Evolutionary conservation across 35 echinoderm and acorn worm genomes (phyloP).

Genomic region (Anneissia japonica): DNA sequence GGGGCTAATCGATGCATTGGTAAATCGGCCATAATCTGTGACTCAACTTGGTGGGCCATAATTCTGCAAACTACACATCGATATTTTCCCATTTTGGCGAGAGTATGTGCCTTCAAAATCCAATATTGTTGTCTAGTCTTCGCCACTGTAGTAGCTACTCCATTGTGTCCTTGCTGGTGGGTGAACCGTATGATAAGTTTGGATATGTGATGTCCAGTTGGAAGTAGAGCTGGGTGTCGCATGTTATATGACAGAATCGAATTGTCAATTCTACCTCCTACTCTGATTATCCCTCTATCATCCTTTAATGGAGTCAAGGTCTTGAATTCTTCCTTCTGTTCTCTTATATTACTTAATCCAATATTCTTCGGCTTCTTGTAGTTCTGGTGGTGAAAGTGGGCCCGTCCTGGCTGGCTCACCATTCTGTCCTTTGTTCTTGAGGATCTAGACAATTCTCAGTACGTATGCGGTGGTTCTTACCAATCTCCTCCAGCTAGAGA

Average conservation of each 20-base stretch:
- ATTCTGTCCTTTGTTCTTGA: conserved; percentile 20
- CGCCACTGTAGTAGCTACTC: no score
- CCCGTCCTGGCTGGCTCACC: background rate
- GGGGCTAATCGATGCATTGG: no score
- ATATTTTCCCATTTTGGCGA: no score
- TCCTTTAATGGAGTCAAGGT: conserved; percentile 37
- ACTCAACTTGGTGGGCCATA: no score
- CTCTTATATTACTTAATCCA: conserved; percentile 45
- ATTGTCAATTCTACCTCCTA: conserved; percentile 28
- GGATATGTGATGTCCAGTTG: conserved; percentile 25
- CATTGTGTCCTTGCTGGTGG: no score
- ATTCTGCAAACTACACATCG: no score
- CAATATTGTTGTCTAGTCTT: no score
- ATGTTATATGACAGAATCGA: conserved; percentile 20
- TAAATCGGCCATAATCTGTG: no score
- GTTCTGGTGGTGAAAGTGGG: conserved; percentile 6
- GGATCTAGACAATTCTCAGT: conserved; percentile 34
- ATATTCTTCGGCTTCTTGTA: conserved; percentile 13
- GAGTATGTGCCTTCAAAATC: no score
- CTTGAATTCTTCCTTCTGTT: conserved; percentile 30
- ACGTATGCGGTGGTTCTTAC: conserved; percentile 68
- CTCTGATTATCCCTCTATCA: conserved; percentile 39
- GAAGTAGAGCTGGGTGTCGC: conserved; percentile 42
- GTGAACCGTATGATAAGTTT: conserved; percentile 29
- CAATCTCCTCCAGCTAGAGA: conserved; percentile 37